Evolutionary conservation across 1,140 invertebrate species (phyloP).

Genomic region (Stegodyphus mimosarum): DNA sequence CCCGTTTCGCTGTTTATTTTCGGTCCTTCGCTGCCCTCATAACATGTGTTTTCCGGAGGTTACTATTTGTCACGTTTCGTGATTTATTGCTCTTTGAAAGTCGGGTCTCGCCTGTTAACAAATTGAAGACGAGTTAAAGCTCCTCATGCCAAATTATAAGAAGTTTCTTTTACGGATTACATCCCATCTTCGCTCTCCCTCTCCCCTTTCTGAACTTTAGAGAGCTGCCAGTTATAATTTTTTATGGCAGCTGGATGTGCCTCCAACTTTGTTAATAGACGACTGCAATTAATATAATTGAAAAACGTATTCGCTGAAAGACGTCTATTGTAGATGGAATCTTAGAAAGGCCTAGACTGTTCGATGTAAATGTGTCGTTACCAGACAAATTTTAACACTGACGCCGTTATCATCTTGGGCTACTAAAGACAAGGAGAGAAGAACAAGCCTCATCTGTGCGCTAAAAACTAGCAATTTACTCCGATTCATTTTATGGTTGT

Average conservation of each 20-base stretch:
- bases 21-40: conserved; percentile 19
- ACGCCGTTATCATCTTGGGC: too few species aligned
- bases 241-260: conserved; percentile 21
- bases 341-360: background rate
- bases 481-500: too few species aligned
- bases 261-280: conserved; percentile 26
- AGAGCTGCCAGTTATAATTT: conserved; percentile 11
- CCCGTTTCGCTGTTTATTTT: conserved; percentile 40
- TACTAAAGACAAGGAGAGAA: too few species aligned
- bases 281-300: conserved; percentile 43
- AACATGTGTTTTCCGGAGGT: conserved; percentile 50
- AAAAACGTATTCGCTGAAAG: conserved; percentile 11
- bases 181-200: background rate
- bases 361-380: too few species aligned
- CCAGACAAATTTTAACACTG: too few species aligned
- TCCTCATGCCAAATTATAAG: conserved; percentile 37
- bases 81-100: conserved; percentile 45
- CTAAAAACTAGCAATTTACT: too few species aligned
- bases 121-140: conserved; percentile 58
- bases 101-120: conserved; percentile 45
- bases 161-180: conserved; percentile 30
- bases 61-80: conserved; percentile 48
- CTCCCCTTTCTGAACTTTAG: background rate
- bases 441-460: too few species aligned
- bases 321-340: background rate